Conservation (phyloP, 2,797 vertebrate species). For the Takifugu rubripes region DNA sequence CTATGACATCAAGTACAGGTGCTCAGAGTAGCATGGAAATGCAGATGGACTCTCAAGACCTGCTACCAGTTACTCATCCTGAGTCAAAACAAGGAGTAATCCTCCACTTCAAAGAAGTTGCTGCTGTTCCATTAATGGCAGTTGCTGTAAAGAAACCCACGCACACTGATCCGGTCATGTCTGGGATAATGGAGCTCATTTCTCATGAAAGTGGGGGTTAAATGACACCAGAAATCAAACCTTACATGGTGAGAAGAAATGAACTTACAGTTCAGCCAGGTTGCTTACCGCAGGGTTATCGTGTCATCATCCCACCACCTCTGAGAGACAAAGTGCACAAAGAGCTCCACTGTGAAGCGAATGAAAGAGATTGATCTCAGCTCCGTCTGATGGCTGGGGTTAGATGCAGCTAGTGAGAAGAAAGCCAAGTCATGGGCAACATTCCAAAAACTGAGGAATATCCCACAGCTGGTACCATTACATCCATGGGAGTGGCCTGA, state of each 20-base stretch:
- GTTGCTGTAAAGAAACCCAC: no score
- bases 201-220: no score
- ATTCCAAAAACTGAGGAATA: slow-evolving; percentile 4
- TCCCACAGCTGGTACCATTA: slow-evolving; percentile 3
- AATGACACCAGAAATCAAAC: neutral
- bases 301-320: slow-evolving; percentile 9
- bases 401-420: slow-evolving; percentile 8
- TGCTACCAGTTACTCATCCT: no score
- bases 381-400: slow-evolving; percentile 10
- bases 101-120: no score
- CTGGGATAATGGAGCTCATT: no score
- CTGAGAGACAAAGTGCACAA: slow-evolving; percentile 2
- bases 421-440: neutral
- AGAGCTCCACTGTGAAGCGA: neutral
- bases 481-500: slow-evolving; percentile 8
- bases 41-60: slow-evolving; percentile 5
- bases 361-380: slow-evolving; percentile 32
- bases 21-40: neutral
- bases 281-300: slow-evolving; percentile 1
- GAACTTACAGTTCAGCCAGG: slow-evolving; percentile 8
- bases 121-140: no score
- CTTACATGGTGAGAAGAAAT: slow-evolving; percentile 10
- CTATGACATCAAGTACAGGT: no score
- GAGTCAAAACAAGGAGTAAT: no score
- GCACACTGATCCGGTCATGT: no score